Evolutionary conservation across 1,140 invertebrate genomes (phyloP), one percentile per base, ranked within the genome.

Genomic region (Uloborus diversus): DNA sequence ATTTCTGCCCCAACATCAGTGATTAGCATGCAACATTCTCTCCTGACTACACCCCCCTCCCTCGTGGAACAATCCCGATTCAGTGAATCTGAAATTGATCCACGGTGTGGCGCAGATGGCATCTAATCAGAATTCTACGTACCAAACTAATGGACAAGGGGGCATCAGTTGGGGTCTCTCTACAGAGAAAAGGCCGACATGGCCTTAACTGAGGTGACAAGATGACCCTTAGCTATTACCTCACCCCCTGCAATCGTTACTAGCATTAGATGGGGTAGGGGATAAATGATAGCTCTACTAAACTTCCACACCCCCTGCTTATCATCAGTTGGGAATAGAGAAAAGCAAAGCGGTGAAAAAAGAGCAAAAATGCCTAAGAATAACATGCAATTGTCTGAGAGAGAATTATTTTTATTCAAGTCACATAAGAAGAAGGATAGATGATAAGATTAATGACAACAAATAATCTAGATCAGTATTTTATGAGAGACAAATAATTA

Each of bases 181-280:
- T 7, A 78, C 73, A 78, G 47, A 64, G 73, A 78, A 78, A 64
- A 64, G 73, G 73, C 70, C 25, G 70, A 62, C 57, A 73, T 62
- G 70, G 35, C 57, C 73, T 59, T 20, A 30, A 37, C 61, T 61
- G 27, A 66, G 61, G 73, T 53, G 73, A 65, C 61, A 65, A 64
- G 73, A 35, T 78, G 61, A 78, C 61, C 69, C 69, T 25, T 73
- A 57, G 56, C 57, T 30, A 73, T 61, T 42, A 56, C 57, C 57
- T 49, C 49, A 53, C 70, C 71, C n/a, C 69, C 42, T 28, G 37
- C 56, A 73, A 73, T 75, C 64, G 30, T 30, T 49, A 47, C 37
- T n/a, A 42, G 37, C 7, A 75, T 71, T 62, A 23, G 30, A 37
- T 49, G 33, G 70, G 30, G 30, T 25, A 20, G 53, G 53, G 37